These are phyloP conservation scores for Drosophila mulleri DNA, from an alignment of 2,888 invertebrate species.

Conservation along the genomic window DNA sequence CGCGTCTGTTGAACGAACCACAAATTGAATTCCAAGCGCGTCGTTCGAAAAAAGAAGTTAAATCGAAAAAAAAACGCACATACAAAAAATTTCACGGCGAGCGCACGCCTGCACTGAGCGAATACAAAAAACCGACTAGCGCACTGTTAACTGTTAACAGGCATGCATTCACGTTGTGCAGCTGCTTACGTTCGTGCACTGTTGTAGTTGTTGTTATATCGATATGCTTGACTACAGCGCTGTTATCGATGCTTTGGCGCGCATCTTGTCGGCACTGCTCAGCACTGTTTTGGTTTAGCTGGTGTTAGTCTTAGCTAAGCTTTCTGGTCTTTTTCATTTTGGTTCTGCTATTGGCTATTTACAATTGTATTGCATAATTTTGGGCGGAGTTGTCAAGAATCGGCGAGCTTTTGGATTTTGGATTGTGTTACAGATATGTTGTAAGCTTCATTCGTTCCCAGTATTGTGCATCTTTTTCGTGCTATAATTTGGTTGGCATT, in stretches of 20 bases:
- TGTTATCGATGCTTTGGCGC: slow-evolving; percentile 17
- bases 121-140: slow-evolving; percentile 44
- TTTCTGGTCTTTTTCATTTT: not conserved
- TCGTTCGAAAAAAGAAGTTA: slow-evolving; percentile 35
- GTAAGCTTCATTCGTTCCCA: slow-evolving; percentile 18
- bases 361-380: slow-evolving; percentile 5
- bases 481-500: not conserved
- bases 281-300: not conserved
- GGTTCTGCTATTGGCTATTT: not conserved
- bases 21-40: slow-evolving; percentile 57
- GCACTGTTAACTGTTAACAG: slow-evolving; percentile 32
- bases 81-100: slow-evolving; percentile 8
- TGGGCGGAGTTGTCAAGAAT: not conserved
- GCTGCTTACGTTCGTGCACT: not conserved
- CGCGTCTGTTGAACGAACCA: slow-evolving; percentile 51
- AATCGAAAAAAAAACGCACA: slow-evolving; percentile 31
- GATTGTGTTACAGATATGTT: not conserved
- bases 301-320: not conserved
- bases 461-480: not conserved
- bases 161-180: slow-evolving; percentile 20
- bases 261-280: not conserved
- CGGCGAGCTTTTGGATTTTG: not conserved
- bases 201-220: slow-evolving; percentile 26
- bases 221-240: not conserved
- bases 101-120: slow-evolving; percentile 25